These are phyloP conservation scores for Cydia pomonella DNA, from an alignment of 1,140 invertebrate species.

Conservation along the genomic window DNA sequence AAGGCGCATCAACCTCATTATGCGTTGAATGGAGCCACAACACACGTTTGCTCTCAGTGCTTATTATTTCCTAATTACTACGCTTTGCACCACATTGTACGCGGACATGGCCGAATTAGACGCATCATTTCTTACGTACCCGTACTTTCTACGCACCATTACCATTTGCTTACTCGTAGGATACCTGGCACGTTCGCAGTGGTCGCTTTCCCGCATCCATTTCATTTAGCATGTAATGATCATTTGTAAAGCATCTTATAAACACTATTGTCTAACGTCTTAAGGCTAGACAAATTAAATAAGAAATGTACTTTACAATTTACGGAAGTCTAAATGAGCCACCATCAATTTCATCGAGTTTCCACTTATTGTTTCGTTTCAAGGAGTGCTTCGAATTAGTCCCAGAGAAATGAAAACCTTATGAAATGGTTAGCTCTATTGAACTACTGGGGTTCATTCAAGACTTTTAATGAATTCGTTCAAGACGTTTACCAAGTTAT, in stretches of 20 bases:
- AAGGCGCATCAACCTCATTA: constrained; percentile 37
- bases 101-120: constrained; percentile 39
- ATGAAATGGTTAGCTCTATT: background rate
- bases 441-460: background rate
- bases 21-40: constrained; percentile 31
- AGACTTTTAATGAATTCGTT: no score
- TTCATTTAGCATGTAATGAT: background rate
- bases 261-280: no score
- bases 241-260: no score
- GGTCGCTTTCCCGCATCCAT: background rate
- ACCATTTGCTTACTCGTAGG: constrained; percentile 20
- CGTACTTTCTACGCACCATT: constrained; percentile 39
- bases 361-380: background rate
- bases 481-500: background rate
- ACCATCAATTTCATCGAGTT: background rate
- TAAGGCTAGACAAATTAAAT: no score
- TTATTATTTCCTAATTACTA: constrained; percentile 51
- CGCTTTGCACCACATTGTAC: constrained; percentile 42
- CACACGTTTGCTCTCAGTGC: constrained; percentile 38
- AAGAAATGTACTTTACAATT: background rate
- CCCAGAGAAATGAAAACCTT: background rate
- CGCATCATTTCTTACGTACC: constrained; percentile 45
- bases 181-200: background rate
- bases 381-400: background rate
- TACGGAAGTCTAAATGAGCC: background rate